These are phyloP conservation scores for Apoda limacodes DNA, from an alignment of 2,888 invertebrate species.

Conservation along the genomic window DNA sequence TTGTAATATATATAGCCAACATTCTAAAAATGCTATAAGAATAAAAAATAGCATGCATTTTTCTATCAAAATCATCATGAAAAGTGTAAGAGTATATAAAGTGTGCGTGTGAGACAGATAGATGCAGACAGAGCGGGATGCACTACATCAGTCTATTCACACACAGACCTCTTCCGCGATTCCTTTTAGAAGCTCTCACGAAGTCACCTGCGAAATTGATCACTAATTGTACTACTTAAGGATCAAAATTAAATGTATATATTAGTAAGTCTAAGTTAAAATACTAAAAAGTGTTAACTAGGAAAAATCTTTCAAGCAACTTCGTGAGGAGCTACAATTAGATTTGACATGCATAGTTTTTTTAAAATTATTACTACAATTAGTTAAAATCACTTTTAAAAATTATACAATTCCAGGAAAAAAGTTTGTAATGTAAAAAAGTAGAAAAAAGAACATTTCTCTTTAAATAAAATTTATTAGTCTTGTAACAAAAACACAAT, in stretches of 20 bases:
- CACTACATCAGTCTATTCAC: slow-evolving; percentile 66
- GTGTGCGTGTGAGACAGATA: slow-evolving; percentile 58
- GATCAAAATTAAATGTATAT: slow-evolving; percentile 25
- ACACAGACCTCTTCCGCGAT: slow-evolving; percentile 57
- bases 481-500: too few relatives aligned
- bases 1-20: too few relatives aligned
- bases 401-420: too few relatives aligned
- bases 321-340: slow-evolving; percentile 57
- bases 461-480: too few relatives aligned
- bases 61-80: background rate
- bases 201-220: slow-evolving; percentile 66
- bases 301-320: slow-evolving; percentile 43
- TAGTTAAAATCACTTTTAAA: too few relatives aligned
- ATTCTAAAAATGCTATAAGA: too few relatives aligned
- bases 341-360: too few relatives aligned
- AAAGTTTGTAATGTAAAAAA: too few relatives aligned
- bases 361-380: too few relatives aligned
- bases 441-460: too few relatives aligned
- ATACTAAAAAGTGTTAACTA: slow-evolving; percentile 17
- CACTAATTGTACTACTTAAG: slow-evolving; percentile 35
- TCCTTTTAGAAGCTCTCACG: slow-evolving; percentile 60
- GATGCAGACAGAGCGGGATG: slow-evolving; percentile 54
- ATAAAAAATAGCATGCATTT: too few relatives aligned
- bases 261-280: slow-evolving; percentile 44
- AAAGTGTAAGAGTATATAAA: slow-evolving; percentile 24